phyloP scores from a whole-genome alignment of 1,140 invertebrate genomes.

The Micrasema longulum region DNA sequence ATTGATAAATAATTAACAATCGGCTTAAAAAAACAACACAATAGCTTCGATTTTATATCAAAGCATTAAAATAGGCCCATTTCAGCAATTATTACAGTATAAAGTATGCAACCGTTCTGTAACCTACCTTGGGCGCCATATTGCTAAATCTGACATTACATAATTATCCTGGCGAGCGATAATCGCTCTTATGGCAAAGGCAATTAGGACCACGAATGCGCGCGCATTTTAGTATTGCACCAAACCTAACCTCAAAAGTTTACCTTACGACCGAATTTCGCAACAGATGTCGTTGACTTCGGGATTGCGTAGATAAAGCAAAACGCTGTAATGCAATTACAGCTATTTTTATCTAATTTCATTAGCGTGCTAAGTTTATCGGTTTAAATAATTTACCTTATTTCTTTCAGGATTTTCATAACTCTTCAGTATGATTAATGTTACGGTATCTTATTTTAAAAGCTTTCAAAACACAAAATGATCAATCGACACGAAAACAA shows the following conservation, averaged over 20 bases:
- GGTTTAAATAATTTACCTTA: no score
- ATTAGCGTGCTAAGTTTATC: no score
- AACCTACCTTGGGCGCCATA: conserved; percentile 22
- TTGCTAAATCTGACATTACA: conserved; percentile 37
- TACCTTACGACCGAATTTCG: conserved; percentile 52
- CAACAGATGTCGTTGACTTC: conserved; percentile 42
- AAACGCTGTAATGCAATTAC: conserved; percentile 7
- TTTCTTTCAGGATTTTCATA: no score
- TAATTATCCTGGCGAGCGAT: conserved; percentile 1
- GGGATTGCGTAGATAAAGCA: conserved; percentile 24
- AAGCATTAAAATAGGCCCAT: conserved; percentile 1
- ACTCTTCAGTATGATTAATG: no score
- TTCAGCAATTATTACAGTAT: conserved; percentile 17
- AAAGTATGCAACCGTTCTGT: conserved; percentile 15
- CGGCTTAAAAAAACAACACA: no score
- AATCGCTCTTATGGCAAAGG: neutral
- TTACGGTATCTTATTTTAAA: no score
- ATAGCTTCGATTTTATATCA: neutral
- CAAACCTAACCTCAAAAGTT: conserved; percentile 47
- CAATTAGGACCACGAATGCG: neutral
- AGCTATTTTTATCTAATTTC: no score
- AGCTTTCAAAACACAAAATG: no score
- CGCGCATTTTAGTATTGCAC: conserved; percentile 24
- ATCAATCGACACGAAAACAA: no score
- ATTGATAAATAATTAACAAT: no score